Conservation (phyloP, 1,140 invertebrate species). For the Homarus americanus region DNA sequence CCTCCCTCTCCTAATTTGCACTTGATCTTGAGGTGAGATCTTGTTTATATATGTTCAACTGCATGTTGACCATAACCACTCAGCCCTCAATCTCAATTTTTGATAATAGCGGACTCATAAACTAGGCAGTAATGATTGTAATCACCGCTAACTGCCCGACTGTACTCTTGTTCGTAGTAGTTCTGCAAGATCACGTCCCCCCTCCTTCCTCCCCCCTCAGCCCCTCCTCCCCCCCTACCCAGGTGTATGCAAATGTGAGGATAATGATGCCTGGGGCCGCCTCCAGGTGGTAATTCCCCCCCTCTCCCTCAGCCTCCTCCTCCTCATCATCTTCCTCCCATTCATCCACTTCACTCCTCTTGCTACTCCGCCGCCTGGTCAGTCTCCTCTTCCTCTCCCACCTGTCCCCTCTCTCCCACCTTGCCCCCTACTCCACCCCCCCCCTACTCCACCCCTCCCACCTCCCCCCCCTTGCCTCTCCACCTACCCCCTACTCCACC, state of each 20-base stretch:
- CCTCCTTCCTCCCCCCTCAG: no score
- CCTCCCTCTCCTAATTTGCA: not conserved
- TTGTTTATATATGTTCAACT: constrained; percentile 21
- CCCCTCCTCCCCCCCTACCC: no score
- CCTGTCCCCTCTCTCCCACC: no score
- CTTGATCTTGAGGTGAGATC: not conserved
- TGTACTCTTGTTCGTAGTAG: not conserved
- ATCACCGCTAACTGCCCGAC: constrained; percentile 18
- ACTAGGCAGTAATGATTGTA: constrained; percentile 54
- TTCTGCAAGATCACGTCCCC: not conserved
- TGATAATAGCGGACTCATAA: constrained; percentile 54
- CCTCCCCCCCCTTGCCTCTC: no score
- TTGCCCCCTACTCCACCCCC: no score
- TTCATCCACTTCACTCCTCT: no score
- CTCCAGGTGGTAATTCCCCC: not conserved
- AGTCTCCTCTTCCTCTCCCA: no score
- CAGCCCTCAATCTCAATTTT: constrained; percentile 39
- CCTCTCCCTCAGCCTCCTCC: no score
- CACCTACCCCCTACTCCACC: no score
- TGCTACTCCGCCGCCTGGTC: no score
- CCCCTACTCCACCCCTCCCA: no score
- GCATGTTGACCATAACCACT: not conserved
- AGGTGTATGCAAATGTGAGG: not conserved
- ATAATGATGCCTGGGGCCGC: not conserved
- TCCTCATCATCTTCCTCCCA: no score